Conservation (phyloP, 2,797 vertebrate species). For the Alcedo atthis region DNA sequence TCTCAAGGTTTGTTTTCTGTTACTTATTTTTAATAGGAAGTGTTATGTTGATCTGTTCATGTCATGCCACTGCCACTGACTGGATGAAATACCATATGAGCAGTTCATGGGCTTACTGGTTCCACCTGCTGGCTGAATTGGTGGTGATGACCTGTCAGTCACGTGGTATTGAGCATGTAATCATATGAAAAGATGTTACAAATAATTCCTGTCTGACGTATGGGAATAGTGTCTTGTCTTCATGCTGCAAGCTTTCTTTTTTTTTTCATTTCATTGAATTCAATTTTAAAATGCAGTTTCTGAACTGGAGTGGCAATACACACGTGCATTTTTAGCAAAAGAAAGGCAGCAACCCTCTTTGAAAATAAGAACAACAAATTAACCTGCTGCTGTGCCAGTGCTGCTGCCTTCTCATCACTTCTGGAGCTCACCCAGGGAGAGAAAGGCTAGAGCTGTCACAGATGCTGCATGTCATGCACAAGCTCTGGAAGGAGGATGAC, state of each 20-base stretch:
- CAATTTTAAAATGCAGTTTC: neutral
- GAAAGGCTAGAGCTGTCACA: neutral
- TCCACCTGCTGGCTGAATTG: conserved; percentile 52
- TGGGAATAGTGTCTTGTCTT: neutral
- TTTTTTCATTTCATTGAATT: neutral
- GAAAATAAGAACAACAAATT: neutral
- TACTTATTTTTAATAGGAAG: neutral
- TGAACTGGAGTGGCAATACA: neutral
- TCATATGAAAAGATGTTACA: neutral
- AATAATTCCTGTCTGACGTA: neutral
- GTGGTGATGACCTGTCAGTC: neutral
- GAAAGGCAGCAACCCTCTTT: neutral
- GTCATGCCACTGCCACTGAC: neutral
- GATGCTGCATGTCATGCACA: too few relatives aligned
- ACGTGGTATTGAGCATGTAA: neutral
- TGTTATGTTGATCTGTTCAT: neutral
- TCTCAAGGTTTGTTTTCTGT: neutral
- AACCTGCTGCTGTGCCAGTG: neutral
- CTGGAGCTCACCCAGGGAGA: neutral
- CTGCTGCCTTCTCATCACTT: neutral
- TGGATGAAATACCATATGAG: neutral
- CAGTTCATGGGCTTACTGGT: conserved; percentile 3
- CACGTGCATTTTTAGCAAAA: neutral
- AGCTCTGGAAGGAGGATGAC: neutral
- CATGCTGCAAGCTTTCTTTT: neutral